phyloP scores from a whole-genome alignment of 2,888 invertebrate species.

The Caenorhabditis wallacei region DNA sequence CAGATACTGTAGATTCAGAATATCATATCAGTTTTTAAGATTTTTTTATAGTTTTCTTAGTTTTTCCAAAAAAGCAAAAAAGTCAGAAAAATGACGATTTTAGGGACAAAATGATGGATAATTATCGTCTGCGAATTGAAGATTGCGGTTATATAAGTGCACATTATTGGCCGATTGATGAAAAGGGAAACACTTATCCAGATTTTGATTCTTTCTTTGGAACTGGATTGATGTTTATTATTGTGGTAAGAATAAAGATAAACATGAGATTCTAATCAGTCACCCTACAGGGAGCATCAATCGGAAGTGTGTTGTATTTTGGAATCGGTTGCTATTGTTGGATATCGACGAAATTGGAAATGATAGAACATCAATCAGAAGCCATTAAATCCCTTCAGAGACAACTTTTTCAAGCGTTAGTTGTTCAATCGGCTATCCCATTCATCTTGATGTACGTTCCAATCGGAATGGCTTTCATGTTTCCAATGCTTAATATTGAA shows the following conservation, averaged over 20 bases:
- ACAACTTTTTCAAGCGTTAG: conserved; percentile 51
- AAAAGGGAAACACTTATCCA: neutral
- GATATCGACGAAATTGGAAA: conserved; percentile 20
- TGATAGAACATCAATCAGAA: conserved; percentile 5
- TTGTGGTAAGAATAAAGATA: conserved; percentile 3
- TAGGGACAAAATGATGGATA: conserved; percentile 23
- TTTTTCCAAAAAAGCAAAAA: too few species aligned
- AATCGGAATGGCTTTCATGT: conserved; percentile 39
- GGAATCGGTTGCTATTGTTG: conserved; percentile 33
- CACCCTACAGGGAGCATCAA: conserved; percentile 21
- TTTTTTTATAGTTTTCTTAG: too few species aligned
- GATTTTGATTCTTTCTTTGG: conserved; percentile 24
- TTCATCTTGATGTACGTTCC: conserved; percentile 51
- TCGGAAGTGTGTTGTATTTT: conserved; percentile 38
- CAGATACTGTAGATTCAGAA: too few species aligned
- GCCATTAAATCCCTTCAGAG: conserved; percentile 30
- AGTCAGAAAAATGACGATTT: neutral
- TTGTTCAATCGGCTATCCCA: conserved; percentile 52
- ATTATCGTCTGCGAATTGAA: conserved; percentile 26
- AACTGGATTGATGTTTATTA: conserved; percentile 5
- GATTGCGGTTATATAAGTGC: conserved; percentile 20
- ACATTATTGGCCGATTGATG: conserved; percentile 23
- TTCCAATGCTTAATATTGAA: conserved; percentile 50
- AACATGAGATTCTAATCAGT: neutral
- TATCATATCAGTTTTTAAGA: too few species aligned